Evolutionary conservation across 2,113 vertebrate species (phyloP), one percentile per base, ranked within the genome.

Genomic region (Mobula hypostoma): DNA sequence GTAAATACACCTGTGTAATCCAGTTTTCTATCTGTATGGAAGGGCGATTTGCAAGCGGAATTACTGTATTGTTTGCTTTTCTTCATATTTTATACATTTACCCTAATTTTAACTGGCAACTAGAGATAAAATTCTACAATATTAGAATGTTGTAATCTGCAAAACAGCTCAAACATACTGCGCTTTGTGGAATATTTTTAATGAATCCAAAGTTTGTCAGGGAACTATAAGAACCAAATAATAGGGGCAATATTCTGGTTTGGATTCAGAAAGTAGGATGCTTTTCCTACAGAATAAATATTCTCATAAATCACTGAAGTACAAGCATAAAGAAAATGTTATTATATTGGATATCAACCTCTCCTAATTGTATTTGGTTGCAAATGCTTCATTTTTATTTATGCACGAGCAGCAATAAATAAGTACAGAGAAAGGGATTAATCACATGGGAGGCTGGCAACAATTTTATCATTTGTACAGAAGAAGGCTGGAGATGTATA

Each of bases 291-390:
- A 19, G 29, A 32, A 90, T 32, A 7, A 48, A 61, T 32, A 90
- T 32, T 66, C 85, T 66, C 85, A 90, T 90, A 90, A 90, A 36
- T 90, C 29, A 61, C n/a, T 7, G n/a, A 85, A 32, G 29, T n/a
- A 19, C 29, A 90, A 32, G 85, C n/a, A 19, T 85, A 61, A 85
- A 85, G 21, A 61, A 85, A 85, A 85, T 27, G 24, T 61, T 85
- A 58, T 61, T 90, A 90, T 32, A 32, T 90, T 90, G 66, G 85
- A 90, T 32, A 90, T 90, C 61, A 90, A 5, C 61, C n/a, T 66
- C 72, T 19, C 61, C 61, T 66, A 66, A 90, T 90, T 90, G 61
- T 68, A 29, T 66, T 88, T 88, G 85, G 29, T 66, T 66, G 85
- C 58, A 63, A 88, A 88, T 88, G 11, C 17, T 32, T 66, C 14